phyloP scores from a whole-genome alignment of 92 coral and sea anemone genomes.

The Palythoa caribaeorum region DNA sequence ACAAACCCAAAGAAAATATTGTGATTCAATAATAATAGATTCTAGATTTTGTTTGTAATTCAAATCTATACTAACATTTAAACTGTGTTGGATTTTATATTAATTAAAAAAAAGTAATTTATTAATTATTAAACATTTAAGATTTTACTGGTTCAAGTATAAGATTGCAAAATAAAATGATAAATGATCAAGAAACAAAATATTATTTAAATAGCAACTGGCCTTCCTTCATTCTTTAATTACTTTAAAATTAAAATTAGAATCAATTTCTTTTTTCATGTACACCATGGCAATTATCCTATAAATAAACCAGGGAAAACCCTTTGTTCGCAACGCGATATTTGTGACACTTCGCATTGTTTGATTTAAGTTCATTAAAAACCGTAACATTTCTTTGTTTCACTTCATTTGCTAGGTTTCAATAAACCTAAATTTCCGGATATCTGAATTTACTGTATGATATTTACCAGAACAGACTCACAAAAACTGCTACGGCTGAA shows the following conservation, averaged over 20 bases:
- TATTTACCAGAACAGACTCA: background rate
- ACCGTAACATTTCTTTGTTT: background rate
- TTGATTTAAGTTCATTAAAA: background rate
- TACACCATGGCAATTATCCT: background rate
- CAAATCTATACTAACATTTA: too few species aligned
- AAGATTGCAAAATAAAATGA: too few species aligned
- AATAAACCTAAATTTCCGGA: background rate
- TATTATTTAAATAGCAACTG: background rate
- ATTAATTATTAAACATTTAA: too few species aligned
- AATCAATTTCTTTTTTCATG: too few species aligned
- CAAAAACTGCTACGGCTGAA: background rate
- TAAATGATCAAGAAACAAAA: background rate
- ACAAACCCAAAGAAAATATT: too few species aligned
- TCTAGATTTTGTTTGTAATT: too few species aligned
- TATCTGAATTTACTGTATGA: background rate
- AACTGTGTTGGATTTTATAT: too few species aligned
- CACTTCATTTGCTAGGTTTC: background rate
- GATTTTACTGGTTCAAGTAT: too few species aligned
- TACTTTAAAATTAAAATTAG: background rate
- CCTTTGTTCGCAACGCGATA: background rate
- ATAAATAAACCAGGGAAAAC: slow-evolving; percentile 3
- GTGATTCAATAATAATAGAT: too few species aligned
- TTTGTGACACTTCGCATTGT: background rate
- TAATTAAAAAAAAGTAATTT: too few species aligned
- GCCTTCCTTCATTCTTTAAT: background rate